These are phyloP conservation scores for Idaea biselata DNA, from an alignment of 2,888 invertebrate species.

Conservation along the genomic window DNA sequence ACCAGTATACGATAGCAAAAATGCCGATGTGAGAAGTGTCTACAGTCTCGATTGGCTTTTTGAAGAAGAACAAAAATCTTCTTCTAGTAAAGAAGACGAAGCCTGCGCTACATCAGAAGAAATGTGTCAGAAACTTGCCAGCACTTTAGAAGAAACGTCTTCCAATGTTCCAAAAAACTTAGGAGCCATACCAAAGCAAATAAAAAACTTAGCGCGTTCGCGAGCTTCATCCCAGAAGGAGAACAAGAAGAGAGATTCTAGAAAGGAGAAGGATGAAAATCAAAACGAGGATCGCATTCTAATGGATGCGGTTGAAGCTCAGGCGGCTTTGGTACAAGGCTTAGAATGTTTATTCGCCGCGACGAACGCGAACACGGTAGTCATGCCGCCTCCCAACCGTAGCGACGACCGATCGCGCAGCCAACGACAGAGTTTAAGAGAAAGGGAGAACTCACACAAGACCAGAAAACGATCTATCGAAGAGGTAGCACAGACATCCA, in stretches of 20 bases:
- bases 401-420: slow-evolving; percentile 64
- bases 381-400: slow-evolving; percentile 68
- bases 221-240: slow-evolving; percentile 81
- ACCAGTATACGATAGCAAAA: slow-evolving; percentile 50
- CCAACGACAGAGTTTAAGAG: slow-evolving; percentile 67
- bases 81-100: slow-evolving; percentile 46
- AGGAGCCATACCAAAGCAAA: slow-evolving; percentile 87
- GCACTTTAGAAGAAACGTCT: slow-evolving; percentile 67
- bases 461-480: slow-evolving; percentile 77
- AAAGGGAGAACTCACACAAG: slow-evolving; percentile 67
- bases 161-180: slow-evolving; percentile 82
- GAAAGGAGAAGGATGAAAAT: slow-evolving; percentile 69
- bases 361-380: slow-evolving; percentile 73
- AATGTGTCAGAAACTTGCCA: slow-evolving; percentile 56
- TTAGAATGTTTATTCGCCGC: slow-evolving; percentile 75
- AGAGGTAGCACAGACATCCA: slow-evolving; percentile 83
- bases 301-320: slow-evolving; percentile 76
- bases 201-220: slow-evolving; percentile 77
- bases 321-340: slow-evolving; percentile 79
- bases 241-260: slow-evolving; percentile 76
- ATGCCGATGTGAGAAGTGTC: slow-evolving; percentile 67
- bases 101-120: slow-evolving; percentile 50
- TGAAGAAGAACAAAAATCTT: slow-evolving; percentile 51
- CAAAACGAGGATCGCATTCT: slow-evolving; percentile 66
- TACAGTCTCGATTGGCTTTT: slow-evolving; percentile 76